Evolutionary conservation across 2,113 vertebrate species (phyloP), one percentile per base, ranked within the genome.

Genomic region (Anser cygnoides): DNA sequence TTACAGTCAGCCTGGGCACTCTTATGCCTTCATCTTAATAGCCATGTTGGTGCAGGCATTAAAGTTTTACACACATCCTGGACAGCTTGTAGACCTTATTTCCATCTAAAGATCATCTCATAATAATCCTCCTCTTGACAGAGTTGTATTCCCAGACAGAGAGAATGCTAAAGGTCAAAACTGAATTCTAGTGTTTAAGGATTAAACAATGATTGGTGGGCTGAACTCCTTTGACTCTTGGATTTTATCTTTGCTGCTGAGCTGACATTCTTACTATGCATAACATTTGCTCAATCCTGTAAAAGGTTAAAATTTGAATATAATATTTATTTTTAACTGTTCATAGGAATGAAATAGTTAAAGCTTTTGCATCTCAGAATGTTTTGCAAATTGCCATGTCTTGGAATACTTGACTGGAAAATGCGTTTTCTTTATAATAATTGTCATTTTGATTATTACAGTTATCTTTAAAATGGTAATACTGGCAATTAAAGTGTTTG

Each of bases 211-310:
- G 13, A 14, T 62, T 52, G 35, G 33, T 87, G 28, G 3, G 18
- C 61, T 91, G 25, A 66, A 20, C 37, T 50, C 18, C 26, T 63
- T 18, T 35, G 43, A 26, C 31, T 59, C 35, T 57, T 67, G 66
- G 10, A 35, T 70, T 43, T 50, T 54, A 4, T 39, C 43, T 87
- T 41, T 68, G 22, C 43, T 78, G 54, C 50, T 93, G 96, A 92
- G 94, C 95, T 95, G 93, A 95, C 82, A 90, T 90, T 67, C 52
- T 52, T 63, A 18, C 70, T 54, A 46, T 95, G 87, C 58, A 68
- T 43, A 66, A 50, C 35, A 50, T 86, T 88, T 89, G n/a, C 62
- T 82, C 52, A 89, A 80, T 65, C 76, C 58, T 96, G 63, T 89
- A 74, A 68, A 87, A 89, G 66, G 46, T 25, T 49, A 55, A n/a